These are phyloP conservation scores for Acrobasis repandana DNA, from an alignment of 2,888 invertebrate genomes.

Conservation along the genomic window DNA sequence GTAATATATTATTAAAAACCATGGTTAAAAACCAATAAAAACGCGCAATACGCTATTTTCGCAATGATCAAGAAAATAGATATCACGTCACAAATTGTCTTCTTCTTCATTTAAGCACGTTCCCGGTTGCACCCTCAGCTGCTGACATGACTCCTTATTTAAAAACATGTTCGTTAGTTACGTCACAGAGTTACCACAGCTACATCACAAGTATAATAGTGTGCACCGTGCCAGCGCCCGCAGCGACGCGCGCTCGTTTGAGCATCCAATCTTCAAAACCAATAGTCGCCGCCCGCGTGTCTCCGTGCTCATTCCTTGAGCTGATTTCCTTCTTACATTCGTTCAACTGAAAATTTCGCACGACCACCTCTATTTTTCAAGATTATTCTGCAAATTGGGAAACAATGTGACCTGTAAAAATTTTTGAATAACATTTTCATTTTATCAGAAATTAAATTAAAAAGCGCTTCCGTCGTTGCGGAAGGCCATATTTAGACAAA, in stretches of 20 bases:
- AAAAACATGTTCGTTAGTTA: too few relatives aligned
- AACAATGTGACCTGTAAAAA: too few relatives aligned
- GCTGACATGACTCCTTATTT: too few relatives aligned
- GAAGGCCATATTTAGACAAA: constrained; percentile 5
- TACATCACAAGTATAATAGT: background rate
- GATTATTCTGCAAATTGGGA: background rate
- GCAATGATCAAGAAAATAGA: too few relatives aligned
- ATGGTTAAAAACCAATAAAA: too few relatives aligned
- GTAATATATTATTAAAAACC: too few relatives aligned
- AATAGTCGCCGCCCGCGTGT: background rate
- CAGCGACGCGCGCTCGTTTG: background rate
- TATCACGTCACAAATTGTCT: too few relatives aligned
- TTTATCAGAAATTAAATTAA: constrained; percentile 4
- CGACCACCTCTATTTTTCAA: background rate
- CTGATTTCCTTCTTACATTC: background rate
- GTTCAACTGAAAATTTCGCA: background rate
- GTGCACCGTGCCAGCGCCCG: background rate
- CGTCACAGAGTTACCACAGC: background rate
- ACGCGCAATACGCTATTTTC: too few relatives aligned
- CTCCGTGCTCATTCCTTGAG: background rate
- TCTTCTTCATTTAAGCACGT: too few relatives aligned
- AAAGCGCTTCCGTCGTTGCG: background rate
- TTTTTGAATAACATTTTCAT: too few relatives aligned
- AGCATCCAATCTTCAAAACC: constrained; percentile 13
- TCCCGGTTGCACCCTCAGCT: too few relatives aligned